Percentiles rank a stretch among this genome's conserved stretches.
phyloP scores from a whole-genome alignment of 2,888 invertebrate species.

The Spodoptera exigua region DNA sequence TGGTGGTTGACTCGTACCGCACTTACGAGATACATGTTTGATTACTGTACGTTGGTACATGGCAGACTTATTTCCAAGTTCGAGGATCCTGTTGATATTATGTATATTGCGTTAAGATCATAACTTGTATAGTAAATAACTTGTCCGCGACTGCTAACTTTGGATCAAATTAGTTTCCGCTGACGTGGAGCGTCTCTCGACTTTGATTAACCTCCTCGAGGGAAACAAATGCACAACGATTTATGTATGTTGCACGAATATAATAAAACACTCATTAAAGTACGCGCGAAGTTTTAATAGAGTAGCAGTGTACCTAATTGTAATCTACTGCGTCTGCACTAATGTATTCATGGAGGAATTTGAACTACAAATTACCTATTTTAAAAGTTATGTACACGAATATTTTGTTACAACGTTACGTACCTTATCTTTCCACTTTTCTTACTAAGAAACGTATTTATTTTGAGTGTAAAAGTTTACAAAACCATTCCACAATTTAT shows the following conservation, averaged over 20 bases:
- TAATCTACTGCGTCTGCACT: constrained; percentile 23
- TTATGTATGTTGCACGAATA: constrained; percentile 41
- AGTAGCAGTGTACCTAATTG: constrained; percentile 33
- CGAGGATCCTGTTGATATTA: constrained; percentile 65
- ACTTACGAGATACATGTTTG: constrained; percentile 65
- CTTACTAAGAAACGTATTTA: neutral
- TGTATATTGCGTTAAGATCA: constrained; percentile 79
- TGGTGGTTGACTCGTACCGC: constrained; percentile 71
- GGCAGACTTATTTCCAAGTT: constrained; percentile 65
- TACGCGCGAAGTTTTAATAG: constrained; percentile 35
- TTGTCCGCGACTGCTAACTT: constrained; percentile 78
- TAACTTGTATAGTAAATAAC: constrained; percentile 81
- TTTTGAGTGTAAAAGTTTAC: neutral
- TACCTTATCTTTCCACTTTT: neutral
- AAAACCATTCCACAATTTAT: neutral
- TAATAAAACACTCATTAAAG: constrained; percentile 39
- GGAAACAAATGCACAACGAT: constrained; percentile 70
- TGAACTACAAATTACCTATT: constrained; percentile 9
- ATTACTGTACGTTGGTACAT: constrained; percentile 52
- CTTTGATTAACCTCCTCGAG: constrained; percentile 80
- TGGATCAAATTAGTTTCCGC: constrained; percentile 82
- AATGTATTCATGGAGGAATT: constrained; percentile 10
- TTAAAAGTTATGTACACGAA: neutral
- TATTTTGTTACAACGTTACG: neutral
- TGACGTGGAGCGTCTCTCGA: constrained; percentile 73